A percentile compares a stretch with the other conserved stretches of the same genome.
Evolutionary conservation across 2,113 vertebrate species (phyloP).

Genomic region (Empidonax alnorum): DNA sequence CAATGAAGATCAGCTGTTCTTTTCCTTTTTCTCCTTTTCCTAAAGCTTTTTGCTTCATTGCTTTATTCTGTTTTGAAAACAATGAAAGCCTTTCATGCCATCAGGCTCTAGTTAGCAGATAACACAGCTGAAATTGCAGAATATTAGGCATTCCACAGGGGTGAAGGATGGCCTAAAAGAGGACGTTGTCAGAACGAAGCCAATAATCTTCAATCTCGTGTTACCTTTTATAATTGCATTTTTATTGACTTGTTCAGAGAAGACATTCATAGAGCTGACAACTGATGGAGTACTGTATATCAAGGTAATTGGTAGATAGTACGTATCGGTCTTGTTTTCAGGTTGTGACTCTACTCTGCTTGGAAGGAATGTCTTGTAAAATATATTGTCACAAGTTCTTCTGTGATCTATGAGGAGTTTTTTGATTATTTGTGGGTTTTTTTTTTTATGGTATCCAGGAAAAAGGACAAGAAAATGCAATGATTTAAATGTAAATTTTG

Average conservation of each 20-base stretch:
- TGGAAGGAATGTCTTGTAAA: slow-evolving; percentile 3
- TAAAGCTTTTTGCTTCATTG: slow-evolving; percentile 48
- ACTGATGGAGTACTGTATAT: slow-evolving; percentile 26
- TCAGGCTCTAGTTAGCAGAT: slow-evolving; percentile 40
- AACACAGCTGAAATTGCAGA: slow-evolving; percentile 42
- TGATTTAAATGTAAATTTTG: not conserved
- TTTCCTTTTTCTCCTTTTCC: not conserved
- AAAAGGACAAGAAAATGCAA: not conserved
- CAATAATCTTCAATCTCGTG: slow-evolving; percentile 20
- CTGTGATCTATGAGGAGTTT: not conserved
- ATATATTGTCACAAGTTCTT: not conserved
- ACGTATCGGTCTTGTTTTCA: not conserved
- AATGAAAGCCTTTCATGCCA: slow-evolving; percentile 15
- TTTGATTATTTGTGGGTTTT: not conserved
- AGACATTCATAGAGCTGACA: slow-evolving; percentile 6
- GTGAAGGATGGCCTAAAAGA: not conserved
- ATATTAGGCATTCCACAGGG: slow-evolving; percentile 20
- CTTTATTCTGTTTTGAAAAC: slow-evolving; percentile 36
- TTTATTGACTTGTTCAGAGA: slow-evolving; percentile 62
- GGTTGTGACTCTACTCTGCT: not conserved
- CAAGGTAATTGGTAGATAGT: slow-evolving; percentile 48
- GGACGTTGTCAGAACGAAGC: slow-evolving; percentile 21
- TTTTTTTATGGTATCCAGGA: not conserved
- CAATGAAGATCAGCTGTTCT: slow-evolving; percentile 49
- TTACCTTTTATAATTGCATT: slow-evolving; percentile 60